Evolutionary conservation across 1,140 invertebrate species (phyloP).

Genomic region (Trinorchestia longiramus): DNA sequence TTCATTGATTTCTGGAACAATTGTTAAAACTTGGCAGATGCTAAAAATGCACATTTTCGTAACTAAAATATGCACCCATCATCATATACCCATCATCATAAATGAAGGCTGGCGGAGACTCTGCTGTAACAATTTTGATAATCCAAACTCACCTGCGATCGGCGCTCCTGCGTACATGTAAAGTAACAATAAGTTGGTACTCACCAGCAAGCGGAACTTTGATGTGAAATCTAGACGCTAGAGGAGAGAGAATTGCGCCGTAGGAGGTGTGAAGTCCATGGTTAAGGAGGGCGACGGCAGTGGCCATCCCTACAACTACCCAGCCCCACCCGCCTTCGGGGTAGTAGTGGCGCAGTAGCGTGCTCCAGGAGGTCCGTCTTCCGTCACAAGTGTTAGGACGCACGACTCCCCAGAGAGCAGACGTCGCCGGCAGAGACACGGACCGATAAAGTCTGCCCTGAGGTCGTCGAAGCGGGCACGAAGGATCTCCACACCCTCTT

Average conservation of each 20-base stretch:
- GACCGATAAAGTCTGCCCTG: constrained; percentile 51
- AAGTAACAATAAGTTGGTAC: background rate
- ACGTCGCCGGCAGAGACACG: constrained; percentile 44
- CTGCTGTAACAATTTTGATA: background rate
- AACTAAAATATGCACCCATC: background rate
- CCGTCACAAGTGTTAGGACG: constrained; percentile 14
- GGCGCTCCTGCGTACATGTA: background rate
- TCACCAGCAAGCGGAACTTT: constrained; percentile 2
- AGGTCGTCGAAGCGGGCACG: constrained; percentile 26
- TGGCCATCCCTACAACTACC: constrained; percentile 78
- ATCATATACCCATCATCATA: background rate
- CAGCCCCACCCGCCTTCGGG: constrained; percentile 87
- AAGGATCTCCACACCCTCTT: constrained; percentile 35
- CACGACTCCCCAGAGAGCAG: constrained; percentile 28
- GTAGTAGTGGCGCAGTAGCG: constrained; percentile 77
- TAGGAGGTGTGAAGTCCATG: constrained; percentile 69
- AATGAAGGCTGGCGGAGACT: background rate
- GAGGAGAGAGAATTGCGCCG: constrained; percentile 64
- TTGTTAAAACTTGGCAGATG: no score
- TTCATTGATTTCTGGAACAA: no score
- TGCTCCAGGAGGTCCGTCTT: constrained; percentile 54
- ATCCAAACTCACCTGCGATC: background rate
- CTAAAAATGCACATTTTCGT: background rate
- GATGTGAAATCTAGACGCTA: constrained; percentile 38
- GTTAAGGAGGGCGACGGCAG: constrained; percentile 73